Evolutionary conservation across 2,797 vertebrate species (phyloP), one percentile per base, ranked within the genome.

Genomic region (Erethizon dorsatum): DNA sequence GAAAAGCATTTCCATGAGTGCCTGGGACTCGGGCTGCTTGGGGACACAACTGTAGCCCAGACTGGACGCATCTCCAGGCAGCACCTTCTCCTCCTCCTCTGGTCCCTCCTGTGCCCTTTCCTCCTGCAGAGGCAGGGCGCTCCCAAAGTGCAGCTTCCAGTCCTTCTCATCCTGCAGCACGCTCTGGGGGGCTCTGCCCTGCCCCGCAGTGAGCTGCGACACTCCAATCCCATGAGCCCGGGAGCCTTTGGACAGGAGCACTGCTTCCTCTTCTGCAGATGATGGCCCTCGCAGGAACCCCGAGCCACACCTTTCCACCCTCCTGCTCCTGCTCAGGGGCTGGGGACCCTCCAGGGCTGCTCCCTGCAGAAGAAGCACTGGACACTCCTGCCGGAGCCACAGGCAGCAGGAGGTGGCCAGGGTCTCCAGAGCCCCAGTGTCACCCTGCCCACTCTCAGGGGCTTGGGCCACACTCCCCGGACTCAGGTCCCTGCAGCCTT

Each of bases 271-370:
- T 0, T 88, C 69, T 0, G 1, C 57, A 52, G 86, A 24, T 20
- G 95, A 90, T 78, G 26, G 17, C 0, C 69, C 79, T 10, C 61
- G 75, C 3, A 41, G 89, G 59, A 5, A 37, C 54, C 69, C 24
- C 65, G 10, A 65, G 47, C 37, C 14, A 50, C 7, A 45, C 22
- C 91, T 17, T 20, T 59, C 50, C 6, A 4, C 47, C 0, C 0
- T 28, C 87, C 8, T 0, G 22, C 0, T 37, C 13, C 57, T 57
- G 3, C 69, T 6, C 41, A 31, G 75, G 50, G 24, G n/a, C 82
- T 10, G 85, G 31, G 97, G 67, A 82, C 88, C 4, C 71, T 96
- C 92, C 75, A 90, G 37, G 80, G 87, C 83, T 45, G 95, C 97
- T 41, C 93, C 88, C 2, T 75, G 71, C 15, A 69, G 84, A 80